phyloP scores from a whole-genome alignment of 2,113 vertebrate species.

The Neolamprologus falcicula region DNA sequence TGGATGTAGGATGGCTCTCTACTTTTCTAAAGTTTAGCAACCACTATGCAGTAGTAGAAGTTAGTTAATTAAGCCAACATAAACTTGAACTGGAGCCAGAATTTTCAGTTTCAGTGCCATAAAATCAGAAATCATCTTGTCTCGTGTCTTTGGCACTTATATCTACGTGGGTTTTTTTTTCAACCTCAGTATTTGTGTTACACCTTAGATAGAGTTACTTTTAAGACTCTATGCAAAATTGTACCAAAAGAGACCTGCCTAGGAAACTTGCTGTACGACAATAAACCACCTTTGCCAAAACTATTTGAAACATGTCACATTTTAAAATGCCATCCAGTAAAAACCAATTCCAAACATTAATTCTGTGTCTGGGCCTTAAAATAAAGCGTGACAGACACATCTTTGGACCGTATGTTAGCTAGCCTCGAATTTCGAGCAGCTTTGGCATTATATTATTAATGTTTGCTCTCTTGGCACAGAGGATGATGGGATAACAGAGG shows the following conservation, averaged over 20 bases:
- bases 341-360: not conserved
- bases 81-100: not conserved
- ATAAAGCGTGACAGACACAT: not conserved
- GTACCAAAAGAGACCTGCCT: not conserved
- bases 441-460: not conserved
- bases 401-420: not conserved
- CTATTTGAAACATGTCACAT: not conserved
- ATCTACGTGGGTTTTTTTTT: rapidly evolving
- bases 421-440: not conserved
- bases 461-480: not conserved
- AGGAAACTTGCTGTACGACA: not conserved
- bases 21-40: not conserved
- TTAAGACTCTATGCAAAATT: not conserved
- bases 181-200: not conserved
- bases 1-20: not conserved
- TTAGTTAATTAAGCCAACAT: not conserved
- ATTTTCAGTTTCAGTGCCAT: not conserved
- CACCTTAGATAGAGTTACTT: not conserved
- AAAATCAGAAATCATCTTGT: not conserved
- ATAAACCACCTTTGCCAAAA: not conserved
- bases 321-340: not conserved
- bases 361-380: not conserved
- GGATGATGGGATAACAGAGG: not conserved
- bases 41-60: not conserved
- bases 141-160: not conserved